A percentile compares a stretch with the other conserved stretches of the same genome.
These are phyloP conservation scores for Sterrhoptilus dennistouni DNA, from an alignment of 2,113 vertebrate species.

Conservation along the genomic window DNA sequence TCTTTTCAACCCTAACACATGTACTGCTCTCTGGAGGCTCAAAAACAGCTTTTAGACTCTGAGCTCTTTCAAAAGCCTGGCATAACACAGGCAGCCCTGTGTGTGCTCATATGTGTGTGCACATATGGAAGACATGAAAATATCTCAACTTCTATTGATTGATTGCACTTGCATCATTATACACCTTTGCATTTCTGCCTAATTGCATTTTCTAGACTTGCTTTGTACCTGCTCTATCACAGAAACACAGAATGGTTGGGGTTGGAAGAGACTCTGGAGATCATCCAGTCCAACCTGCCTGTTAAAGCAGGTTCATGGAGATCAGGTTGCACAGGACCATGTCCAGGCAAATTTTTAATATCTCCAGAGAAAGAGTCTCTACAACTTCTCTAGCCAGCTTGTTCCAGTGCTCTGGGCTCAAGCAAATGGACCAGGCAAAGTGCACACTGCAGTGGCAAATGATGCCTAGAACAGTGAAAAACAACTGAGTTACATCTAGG, in stretches of 20 bases:
- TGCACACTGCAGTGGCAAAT: not conserved
- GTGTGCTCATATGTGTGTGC: not conserved
- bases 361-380: not conserved
- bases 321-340: not conserved
- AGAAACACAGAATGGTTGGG: not conserved
- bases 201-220: not conserved
- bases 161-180: not conserved
- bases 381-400: not conserved
- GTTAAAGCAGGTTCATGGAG: not conserved
- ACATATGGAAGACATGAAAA: not conserved
- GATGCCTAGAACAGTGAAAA: not conserved
- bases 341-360: not conserved
- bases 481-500: not conserved
- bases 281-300: accelerated
- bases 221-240: not conserved
- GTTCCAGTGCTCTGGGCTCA: not conserved
- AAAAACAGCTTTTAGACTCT: not conserved
- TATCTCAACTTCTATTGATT: not conserved
- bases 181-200: not conserved
- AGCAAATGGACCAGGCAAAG: not conserved
- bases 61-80: not conserved
- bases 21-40: not conserved
- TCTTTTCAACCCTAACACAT: not conserved
- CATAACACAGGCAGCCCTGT: not conserved
- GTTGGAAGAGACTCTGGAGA: not conserved